Conservation (phyloP, 2,797 vertebrate species). For the Danio choprae region DNA sequence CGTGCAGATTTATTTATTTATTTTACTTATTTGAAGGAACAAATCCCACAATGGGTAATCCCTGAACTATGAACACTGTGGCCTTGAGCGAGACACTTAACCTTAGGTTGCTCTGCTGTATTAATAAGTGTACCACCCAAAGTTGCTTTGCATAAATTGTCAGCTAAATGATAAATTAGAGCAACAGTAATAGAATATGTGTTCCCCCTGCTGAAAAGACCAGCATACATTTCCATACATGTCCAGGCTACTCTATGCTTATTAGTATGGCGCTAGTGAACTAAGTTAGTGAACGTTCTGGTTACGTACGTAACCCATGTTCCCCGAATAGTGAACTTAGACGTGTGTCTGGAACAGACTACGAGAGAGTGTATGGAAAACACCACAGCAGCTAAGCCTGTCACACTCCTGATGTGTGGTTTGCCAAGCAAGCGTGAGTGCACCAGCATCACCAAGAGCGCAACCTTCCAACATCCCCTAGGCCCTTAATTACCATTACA, state of each 20-base stretch:
- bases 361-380: no score
- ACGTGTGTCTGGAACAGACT: no score
- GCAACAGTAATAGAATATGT: neutral
- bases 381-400: no score
- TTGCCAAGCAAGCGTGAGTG: no score
- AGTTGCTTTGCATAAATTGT: slow-evolving; percentile 5
- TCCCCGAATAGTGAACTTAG: no score
- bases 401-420: no score
- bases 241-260: neutral
- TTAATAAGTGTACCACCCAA: neutral
- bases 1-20: no score
- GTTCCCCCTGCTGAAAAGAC: neutral
- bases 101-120: neutral
- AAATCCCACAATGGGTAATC: neutral
- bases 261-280: neutral
- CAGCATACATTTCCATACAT: neutral
- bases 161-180: slow-evolving; percentile 1
- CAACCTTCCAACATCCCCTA: no score
- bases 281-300: no score
- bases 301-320: no score
- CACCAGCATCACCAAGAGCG: no score
- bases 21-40: neutral
- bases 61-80: neutral
- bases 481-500: no score
- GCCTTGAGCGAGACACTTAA: slow-evolving; percentile 5